A percentile compares a stretch with the other conserved stretches of the same genome.
These are phyloP conservation scores for Vidua chalybeata DNA, from an alignment of 2,113 vertebrate genomes.

Conservation along the genomic window DNA sequence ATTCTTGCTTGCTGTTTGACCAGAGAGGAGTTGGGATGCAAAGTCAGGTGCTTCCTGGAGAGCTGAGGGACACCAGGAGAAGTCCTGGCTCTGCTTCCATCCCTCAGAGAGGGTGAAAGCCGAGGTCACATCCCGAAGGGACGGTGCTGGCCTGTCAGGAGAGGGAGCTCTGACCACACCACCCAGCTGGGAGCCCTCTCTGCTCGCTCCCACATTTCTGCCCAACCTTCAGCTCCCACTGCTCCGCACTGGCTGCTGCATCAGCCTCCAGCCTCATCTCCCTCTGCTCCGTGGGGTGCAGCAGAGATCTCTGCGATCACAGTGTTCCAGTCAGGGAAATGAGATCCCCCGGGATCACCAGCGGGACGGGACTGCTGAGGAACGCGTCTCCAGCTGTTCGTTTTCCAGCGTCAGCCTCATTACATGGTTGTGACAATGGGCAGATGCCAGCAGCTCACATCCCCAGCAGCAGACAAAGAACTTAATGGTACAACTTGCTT, in stretches of 20 bases:
- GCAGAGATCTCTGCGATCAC: background rate
- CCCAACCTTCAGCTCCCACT: background rate
- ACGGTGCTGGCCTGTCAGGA: background rate
- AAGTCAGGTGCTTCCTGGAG: background rate
- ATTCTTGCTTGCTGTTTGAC: background rate
- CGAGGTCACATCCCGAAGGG: fast-evolving
- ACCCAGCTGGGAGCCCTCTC: background rate
- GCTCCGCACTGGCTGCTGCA: too few species aligned
- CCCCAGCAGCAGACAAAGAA: too few species aligned
- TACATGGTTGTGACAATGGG: too few species aligned
- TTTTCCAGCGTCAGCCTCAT: too few species aligned
- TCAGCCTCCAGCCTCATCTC: background rate
- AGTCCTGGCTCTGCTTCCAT: background rate
- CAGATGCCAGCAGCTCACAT: too few species aligned
- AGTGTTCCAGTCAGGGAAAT: fast-evolving
- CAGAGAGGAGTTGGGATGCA: background rate
- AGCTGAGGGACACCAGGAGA: background rate
- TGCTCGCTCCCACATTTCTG: background rate
- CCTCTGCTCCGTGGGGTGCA: too few species aligned
- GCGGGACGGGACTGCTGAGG: too few species aligned
- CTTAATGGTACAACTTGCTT: too few species aligned
- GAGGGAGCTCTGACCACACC: slow-evolving; percentile 35
- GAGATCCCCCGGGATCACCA: too few species aligned
- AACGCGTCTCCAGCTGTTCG: too few species aligned
- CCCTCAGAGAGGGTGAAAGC: background rate